Conservation (phyloP, 1,140 invertebrate species). For the Acromyrmex echinatior region DNA sequence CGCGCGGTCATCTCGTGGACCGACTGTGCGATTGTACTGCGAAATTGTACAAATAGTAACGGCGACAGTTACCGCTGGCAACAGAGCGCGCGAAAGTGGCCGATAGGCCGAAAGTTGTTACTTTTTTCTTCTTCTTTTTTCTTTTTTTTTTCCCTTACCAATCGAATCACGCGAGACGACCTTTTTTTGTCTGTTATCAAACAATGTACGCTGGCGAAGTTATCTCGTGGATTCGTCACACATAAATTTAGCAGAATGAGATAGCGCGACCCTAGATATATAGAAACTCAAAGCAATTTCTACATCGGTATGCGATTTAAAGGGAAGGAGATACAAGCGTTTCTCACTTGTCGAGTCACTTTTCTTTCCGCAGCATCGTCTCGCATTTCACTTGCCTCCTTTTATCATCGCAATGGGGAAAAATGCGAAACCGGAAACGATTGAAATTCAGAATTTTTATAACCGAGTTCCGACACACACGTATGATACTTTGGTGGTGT, state of each 20-base stretch:
- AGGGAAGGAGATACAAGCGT: constrained; percentile 14
- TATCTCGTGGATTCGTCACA: constrained; percentile 75
- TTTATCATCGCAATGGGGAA: background rate
- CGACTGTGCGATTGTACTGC: background rate
- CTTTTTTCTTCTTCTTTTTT: background rate
- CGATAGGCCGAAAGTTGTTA: background rate
- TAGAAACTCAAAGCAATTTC: constrained; percentile 54
- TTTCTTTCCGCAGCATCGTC: too few species aligned
- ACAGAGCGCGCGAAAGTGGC: background rate
- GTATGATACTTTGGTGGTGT: background rate
- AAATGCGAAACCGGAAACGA: background rate
- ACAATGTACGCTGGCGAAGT: constrained; percentile 59
- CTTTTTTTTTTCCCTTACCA: background rate
- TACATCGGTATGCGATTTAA: constrained; percentile 15
- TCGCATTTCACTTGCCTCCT: background rate
- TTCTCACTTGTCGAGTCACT: background rate
- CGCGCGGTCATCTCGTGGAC: constrained; percentile 12
- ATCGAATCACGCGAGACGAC: background rate
- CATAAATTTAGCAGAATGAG: constrained; percentile 74
- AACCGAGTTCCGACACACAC: background rate
- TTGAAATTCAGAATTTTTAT: background rate
- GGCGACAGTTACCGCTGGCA: background rate
- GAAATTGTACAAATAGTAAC: constrained; percentile 38
- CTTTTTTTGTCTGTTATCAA: constrained; percentile 59
- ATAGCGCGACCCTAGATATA: constrained; percentile 58